phyloP scores from a whole-genome alignment of 2,797 vertebrate genomes.

The Myotis myotis region DNA sequence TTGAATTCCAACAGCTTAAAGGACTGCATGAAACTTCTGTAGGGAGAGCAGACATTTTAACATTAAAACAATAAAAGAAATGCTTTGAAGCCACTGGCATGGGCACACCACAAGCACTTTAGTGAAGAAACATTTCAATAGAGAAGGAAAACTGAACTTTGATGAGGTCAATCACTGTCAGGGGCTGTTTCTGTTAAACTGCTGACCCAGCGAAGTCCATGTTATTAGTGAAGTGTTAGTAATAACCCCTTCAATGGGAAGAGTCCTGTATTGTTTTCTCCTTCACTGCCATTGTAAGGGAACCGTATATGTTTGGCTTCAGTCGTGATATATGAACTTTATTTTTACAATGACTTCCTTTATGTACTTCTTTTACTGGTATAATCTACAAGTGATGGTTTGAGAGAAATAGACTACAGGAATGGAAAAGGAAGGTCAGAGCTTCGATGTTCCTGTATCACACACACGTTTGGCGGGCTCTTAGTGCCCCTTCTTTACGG shows the following conservation, averaged over 20 bases:
- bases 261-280: background rate
- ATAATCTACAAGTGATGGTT: background rate
- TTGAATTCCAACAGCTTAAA: background rate
- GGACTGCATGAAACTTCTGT: background rate
- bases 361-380: background rate
- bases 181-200: background rate
- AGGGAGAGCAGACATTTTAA: background rate
- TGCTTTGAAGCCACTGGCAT: background rate
- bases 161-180: background rate
- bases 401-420: background rate
- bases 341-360: slow-evolving; percentile 29
- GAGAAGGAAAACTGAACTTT: background rate
- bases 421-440: background rate
- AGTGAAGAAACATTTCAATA: background rate
- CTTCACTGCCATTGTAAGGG: slow-evolving; percentile 1
- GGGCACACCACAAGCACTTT: background rate
- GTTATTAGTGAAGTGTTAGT: background rate
- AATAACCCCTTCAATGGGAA: background rate
- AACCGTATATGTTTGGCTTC: background rate
- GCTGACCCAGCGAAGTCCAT: background rate
- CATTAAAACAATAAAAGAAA: background rate
- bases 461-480: background rate
- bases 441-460: background rate
- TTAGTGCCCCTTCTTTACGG: background rate
- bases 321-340: background rate